phyloP scores from a whole-genome alignment of 64 coral and sea anemone genomes.

The Dendronephthya gigantea region DNA sequence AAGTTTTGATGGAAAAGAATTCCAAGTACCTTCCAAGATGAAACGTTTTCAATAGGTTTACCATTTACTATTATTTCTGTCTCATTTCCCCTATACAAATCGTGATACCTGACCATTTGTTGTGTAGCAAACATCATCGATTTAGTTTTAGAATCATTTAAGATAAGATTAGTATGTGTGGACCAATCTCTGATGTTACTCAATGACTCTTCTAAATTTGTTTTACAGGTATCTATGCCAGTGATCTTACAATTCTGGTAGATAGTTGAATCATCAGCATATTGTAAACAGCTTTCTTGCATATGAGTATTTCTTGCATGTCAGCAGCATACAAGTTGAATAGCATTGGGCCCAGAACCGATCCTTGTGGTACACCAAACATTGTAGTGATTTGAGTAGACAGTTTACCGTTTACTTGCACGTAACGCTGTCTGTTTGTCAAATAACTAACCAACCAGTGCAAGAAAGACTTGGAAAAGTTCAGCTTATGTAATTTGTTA shows the following conservation, averaged over 20 bases:
- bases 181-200: not conserved
- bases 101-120: constrained; percentile 21
- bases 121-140: no score
- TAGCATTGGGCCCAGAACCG: constrained; percentile 11
- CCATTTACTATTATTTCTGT: not conserved
- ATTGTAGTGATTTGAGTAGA: not conserved
- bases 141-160: no score
- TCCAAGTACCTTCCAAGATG: constrained; percentile 20
- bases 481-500: not conserved
- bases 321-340: constrained; percentile 34
- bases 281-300: constrained; percentile 12
- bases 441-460: not conserved
- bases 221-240: not conserved
- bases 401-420: constrained; percentile 17
- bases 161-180: no score
- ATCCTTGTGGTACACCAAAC: constrained; percentile 22
- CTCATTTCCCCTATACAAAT: not conserved
- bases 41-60: constrained; percentile 14
- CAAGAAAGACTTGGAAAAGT: not conserved
- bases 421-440: constrained; percentile 20
- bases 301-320: not conserved
- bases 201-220: not conserved
- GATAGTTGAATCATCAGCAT: constrained; percentile 11
- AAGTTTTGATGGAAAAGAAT: constrained; percentile 15
- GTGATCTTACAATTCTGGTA: not conserved